Percentiles rank a stretch among this genome's conserved stretches.
These are phyloP conservation scores for Strigamia maritima DNA, from an alignment of 2,888 invertebrate species.

Conservation along the genomic window DNA sequence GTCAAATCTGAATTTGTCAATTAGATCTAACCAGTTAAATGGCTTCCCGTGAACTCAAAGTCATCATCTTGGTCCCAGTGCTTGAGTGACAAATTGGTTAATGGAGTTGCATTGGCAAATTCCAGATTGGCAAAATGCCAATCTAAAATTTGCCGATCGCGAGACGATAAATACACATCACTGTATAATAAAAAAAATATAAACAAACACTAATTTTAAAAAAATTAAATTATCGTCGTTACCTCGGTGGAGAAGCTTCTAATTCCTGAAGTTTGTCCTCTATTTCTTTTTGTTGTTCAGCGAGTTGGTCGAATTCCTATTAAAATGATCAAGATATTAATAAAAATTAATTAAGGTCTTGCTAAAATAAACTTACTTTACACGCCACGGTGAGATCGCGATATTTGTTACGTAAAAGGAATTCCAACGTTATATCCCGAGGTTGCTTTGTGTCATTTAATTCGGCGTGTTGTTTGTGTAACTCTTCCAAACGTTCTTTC, in stretches of 20 bases:
- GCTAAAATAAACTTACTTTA: slow-evolving; percentile 52
- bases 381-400: slow-evolving; percentile 63
- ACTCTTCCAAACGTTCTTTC: slow-evolving; percentile 63
- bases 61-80: slow-evolving; percentile 99
- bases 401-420: slow-evolving; percentile 63
- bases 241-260: slow-evolving; percentile 87
- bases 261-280: slow-evolving; percentile 80
- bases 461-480: slow-evolving; percentile 57
- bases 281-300: slow-evolving; percentile 74
- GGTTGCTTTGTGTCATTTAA: slow-evolving; percentile 54
- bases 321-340: slow-evolving; percentile 40
- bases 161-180: slow-evolving; percentile 88
- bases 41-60: slow-evolving; percentile 96
- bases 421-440: slow-evolving; percentile 67
- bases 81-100: slow-evolving; percentile 87
- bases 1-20: too few relatives aligned
- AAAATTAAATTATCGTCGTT: slow-evolving; percentile 41
- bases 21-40: slow-evolving; percentile 76
- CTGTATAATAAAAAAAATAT: slow-evolving; percentile 59
- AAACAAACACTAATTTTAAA: background rate
- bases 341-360: background rate
- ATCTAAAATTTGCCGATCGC: slow-evolving; percentile 93
- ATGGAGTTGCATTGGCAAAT: slow-evolving; percentile 95
- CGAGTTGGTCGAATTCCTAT: slow-evolving; percentile 73
- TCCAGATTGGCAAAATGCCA: slow-evolving; percentile 99